Evolutionary conservation across 1,140 invertebrate genomes (phyloP), one percentile per base, ranked within the genome.

Genomic region (Calycopis cecrops): DNA sequence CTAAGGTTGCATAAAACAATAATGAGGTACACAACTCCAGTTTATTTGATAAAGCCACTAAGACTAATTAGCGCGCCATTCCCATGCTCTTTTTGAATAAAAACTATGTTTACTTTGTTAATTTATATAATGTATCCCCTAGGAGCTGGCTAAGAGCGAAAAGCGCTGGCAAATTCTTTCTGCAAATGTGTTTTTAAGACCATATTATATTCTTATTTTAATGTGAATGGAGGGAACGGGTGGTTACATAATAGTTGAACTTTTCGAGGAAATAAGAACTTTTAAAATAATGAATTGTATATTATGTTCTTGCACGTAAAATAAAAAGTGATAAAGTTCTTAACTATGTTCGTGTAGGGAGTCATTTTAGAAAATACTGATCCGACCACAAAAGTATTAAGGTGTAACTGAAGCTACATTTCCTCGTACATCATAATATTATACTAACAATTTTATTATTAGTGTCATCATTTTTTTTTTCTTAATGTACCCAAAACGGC

Each of bases 111-210:
- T 44, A 44, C 48, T 12, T 50, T 35, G 48, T 35, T 50, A 35
- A 50, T 35, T 16, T 50, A 50, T 50, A 42, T 53, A 53, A 53
- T 53, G 52, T 37, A 53, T 40, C 52, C 33, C 52, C 21, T 40
- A 11, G 21, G 18, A 28, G 38, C 17, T 14, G 38, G 18, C 12
- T 50, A 40, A 42, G 52, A 53, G 52, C 51, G 51, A 38, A 52
- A 52, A 52, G 40, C 51, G 21, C 51, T 52, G 16, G 51, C 51
- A 33, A 42, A 38, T 17, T 52, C 40, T 37, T 52, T 37, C 40
- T 40, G 40, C 28, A 40, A 28, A 40, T 40, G 51, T 52, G 40
- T 52, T 50, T 50, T 52, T 52, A 52, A 18, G 37, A 40, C 21
- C 21, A n/a, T 50, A 34, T 40, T 52, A 7, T 18, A 40, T 52